Conservation (phyloP, 2,113 vertebrate species). For the Caranx ignobilis region DNA sequence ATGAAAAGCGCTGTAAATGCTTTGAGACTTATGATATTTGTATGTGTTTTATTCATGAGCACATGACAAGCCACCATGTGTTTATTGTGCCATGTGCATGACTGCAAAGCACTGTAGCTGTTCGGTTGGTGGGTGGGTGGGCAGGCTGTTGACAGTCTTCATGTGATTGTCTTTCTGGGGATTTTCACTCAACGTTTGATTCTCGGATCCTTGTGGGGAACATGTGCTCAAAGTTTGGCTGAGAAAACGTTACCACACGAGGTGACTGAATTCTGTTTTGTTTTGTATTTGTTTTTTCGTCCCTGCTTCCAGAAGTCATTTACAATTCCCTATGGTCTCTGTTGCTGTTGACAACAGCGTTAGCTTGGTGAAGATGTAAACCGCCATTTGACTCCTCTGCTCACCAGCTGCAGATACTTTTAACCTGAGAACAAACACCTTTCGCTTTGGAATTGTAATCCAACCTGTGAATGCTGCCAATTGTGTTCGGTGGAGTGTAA, state of each 20-base stretch:
- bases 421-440: conserved; percentile 11
- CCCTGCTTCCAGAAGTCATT: conserved; percentile 26
- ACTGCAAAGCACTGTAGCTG: too few relatives aligned
- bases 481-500: conserved; percentile 23
- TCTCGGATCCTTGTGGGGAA: conserved; percentile 4
- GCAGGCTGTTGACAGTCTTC: conserved; percentile 27
- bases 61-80: too few relatives aligned
- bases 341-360: conserved; percentile 19
- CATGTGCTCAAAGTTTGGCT: conserved; percentile 21
- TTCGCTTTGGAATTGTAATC: conserved; percentile 10
- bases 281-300: conserved; percentile 17
- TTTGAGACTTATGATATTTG: too few relatives aligned
- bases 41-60: too few relatives aligned
- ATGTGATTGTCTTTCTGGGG: conserved; percentile 41
- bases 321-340: not conserved
- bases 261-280: not conserved
- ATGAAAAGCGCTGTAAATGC: too few relatives aligned
- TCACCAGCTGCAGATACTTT: conserved; percentile 12
- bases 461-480: not conserved
- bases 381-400: conserved; percentile 21
- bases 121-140: not conserved
- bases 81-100: too few relatives aligned
- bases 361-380: conserved; percentile 14
- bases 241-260: conserved; percentile 13
- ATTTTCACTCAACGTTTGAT: conserved; percentile 37